phyloP scores from a whole-genome alignment of 1,140 invertebrate genomes.

The Megalonaias nervosa region DNA sequence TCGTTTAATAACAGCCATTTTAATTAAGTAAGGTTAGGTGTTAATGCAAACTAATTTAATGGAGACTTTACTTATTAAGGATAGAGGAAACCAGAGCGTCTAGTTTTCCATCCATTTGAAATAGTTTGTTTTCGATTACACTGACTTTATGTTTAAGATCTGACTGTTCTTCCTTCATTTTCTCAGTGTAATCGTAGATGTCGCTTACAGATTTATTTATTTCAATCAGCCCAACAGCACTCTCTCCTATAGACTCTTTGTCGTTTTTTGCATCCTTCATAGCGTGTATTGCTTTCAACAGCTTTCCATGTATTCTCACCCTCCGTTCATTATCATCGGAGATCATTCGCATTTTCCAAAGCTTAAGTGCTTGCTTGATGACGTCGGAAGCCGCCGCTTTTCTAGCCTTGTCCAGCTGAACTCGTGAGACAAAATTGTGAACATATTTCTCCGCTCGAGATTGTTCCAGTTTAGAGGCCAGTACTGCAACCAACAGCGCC shows the following conservation, averaged over 20 bases:
- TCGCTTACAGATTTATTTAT: slow-evolving; percentile 49
- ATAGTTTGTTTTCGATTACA: slow-evolving; percentile 36
- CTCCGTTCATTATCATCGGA: slow-evolving; percentile 20
- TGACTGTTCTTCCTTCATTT: slow-evolving; percentile 40
- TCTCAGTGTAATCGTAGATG: slow-evolving; percentile 43
- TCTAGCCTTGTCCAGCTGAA: slow-evolving; percentile 52
- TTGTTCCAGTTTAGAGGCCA: slow-evolving; percentile 60
- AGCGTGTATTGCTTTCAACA: slow-evolving; percentile 44
- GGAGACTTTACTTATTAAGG: no score
- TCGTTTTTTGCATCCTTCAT: slow-evolving; percentile 55
- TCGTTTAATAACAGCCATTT: no score
- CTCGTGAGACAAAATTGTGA: slow-evolving; percentile 53
- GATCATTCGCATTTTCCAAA: slow-evolving; percentile 43
- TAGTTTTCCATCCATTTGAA: slow-evolving; percentile 26
- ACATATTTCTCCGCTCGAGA: slow-evolving; percentile 60
- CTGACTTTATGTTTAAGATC: slow-evolving; percentile 35
- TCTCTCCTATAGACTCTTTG: slow-evolving; percentile 50
- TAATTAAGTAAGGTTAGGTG: no score
- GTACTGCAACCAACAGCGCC: slow-evolving; percentile 64
- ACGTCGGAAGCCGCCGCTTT: slow-evolving; percentile 57
- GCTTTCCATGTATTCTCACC: slow-evolving; percentile 49
- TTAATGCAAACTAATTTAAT: no score
- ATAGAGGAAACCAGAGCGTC: slow-evolving; percentile 9
- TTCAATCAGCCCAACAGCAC: slow-evolving; percentile 51
- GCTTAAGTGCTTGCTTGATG: slow-evolving; percentile 54